Evolutionary conservation across 2,888 invertebrate species (phyloP).

Genomic region (Xylocampa areola): DNA sequence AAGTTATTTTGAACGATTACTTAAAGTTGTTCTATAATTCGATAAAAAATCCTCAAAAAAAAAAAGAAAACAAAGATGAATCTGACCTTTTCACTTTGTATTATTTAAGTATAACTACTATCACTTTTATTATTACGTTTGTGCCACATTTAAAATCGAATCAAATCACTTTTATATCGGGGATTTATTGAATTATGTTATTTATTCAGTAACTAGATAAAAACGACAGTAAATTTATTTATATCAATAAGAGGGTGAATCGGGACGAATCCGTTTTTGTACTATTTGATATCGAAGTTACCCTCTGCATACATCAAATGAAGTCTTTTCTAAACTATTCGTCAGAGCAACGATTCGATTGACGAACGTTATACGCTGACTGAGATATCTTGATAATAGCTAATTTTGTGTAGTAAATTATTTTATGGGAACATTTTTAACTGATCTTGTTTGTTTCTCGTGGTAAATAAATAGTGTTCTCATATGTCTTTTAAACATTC

Average conservation of each 20-base stretch:
- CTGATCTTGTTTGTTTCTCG: too few relatives aligned
- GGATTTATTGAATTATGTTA: conserved; percentile 66
- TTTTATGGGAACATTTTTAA: too few relatives aligned
- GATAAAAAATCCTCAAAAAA: background rate
- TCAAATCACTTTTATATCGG: conserved; percentile 37
- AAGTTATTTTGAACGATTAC: too few relatives aligned
- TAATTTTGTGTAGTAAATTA: too few relatives aligned
- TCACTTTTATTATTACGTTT: conserved; percentile 28
- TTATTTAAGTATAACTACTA: conserved; percentile 37
- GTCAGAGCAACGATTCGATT: conserved; percentile 82
- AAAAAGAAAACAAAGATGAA: conserved; percentile 7
- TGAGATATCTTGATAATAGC: conserved; percentile 56
- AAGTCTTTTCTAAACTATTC: conserved; percentile 87
- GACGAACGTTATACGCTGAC: conserved; percentile 69
- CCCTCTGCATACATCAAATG: conserved; percentile 85
- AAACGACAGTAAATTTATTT: conserved; percentile 75
- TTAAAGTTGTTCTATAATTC: too few relatives aligned
- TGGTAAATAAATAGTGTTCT: too few relatives aligned
- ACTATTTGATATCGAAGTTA: conserved; percentile 76
- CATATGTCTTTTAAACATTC: too few relatives aligned
- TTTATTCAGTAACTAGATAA: conserved; percentile 73
- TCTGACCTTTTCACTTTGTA: conserved; percentile 8
- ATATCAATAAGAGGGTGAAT: conserved; percentile 67
- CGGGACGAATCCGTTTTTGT: conserved; percentile 66
- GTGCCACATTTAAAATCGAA: conserved; percentile 34